Conservation (phyloP, 2,113 vertebrate species). For the Tragelaphus scriptus region DNA sequence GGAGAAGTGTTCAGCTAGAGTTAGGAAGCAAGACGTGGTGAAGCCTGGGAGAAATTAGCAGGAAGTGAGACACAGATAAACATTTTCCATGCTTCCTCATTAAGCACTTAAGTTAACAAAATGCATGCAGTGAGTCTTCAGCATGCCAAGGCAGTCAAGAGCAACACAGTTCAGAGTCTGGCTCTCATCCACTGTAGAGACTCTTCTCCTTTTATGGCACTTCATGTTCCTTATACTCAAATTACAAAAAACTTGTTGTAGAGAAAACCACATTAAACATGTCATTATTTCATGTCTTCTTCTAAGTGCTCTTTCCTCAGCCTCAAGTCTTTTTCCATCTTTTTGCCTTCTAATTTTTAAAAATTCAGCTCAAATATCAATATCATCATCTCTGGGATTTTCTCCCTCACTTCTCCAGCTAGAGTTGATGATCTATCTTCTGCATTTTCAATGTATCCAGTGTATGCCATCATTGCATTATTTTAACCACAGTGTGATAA, state of each 20-base stretch:
- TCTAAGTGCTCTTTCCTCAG: background rate
- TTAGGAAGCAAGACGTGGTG: background rate
- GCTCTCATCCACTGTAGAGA: background rate
- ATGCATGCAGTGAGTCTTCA: background rate
- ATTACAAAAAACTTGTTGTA: background rate
- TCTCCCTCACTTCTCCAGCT: background rate
- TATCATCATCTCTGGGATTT: background rate
- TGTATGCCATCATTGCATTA: background rate
- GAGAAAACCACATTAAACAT: background rate
- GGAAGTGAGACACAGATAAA: background rate
- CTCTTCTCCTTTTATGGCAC: background rate
- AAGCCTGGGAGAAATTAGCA: background rate
- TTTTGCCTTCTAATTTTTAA: background rate
- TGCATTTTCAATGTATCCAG: background rate
- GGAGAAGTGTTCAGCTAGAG: background rate
- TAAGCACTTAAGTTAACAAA: background rate
- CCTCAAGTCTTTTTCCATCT: background rate
- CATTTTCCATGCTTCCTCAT: conserved; percentile 1
- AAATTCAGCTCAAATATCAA: background rate
- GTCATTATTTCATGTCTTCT: background rate
- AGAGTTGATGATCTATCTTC: background rate
- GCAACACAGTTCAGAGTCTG: background rate
- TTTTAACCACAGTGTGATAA: background rate
- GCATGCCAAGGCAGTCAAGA: background rate
- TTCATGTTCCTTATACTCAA: background rate